Percentiles rank a stretch among this genome's conserved stretches.
These are phyloP conservation scores for Hetaerina americana DNA, from an alignment of 1,140 invertebrate genomes.

Conservation along the genomic window DNA sequence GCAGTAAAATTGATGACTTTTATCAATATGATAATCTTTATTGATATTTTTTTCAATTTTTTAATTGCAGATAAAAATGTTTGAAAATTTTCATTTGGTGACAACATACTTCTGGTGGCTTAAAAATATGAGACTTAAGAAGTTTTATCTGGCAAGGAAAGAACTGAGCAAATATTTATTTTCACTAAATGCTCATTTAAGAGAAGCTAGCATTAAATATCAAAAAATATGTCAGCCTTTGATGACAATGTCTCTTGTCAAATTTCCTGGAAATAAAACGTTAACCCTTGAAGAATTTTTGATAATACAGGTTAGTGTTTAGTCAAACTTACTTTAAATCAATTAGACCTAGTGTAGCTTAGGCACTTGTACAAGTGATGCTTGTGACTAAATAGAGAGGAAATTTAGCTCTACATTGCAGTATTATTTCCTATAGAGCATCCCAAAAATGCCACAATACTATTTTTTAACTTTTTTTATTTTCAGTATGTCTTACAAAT, in stretches of 20 bases:
- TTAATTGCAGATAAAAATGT: conserved; percentile 47
- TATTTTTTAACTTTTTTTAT: too few relatives aligned
- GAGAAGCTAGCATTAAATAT: conserved; percentile 51
- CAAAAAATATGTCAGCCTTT: conserved; percentile 55
- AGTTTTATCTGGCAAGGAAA: conserved; percentile 42
- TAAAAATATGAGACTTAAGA: conserved; percentile 55
- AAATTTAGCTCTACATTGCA: too few relatives aligned
- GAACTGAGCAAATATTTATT: conserved; percentile 53
- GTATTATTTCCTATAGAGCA: too few relatives aligned
- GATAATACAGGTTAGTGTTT: conserved; percentile 44
- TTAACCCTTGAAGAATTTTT: conserved; percentile 49
- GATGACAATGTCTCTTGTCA: conserved; percentile 41
- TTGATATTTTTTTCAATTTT: neutral
- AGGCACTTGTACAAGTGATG: too few relatives aligned
- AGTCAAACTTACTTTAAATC: too few relatives aligned
- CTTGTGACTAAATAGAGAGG: too few relatives aligned
- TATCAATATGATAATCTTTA: neutral
- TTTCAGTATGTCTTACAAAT: too few relatives aligned
- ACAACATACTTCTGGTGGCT: conserved; percentile 71
- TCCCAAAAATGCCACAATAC: too few relatives aligned
- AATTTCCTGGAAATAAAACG: conserved; percentile 38
- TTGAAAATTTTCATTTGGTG: conserved; percentile 59
- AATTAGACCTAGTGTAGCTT: too few relatives aligned
- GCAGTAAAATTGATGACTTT: conserved; percentile 6
- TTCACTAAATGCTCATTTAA: conserved; percentile 52